Base-by-base conservation (phyloP, 1,140 invertebrate species). In the Chrysopa pallens region DNA sequence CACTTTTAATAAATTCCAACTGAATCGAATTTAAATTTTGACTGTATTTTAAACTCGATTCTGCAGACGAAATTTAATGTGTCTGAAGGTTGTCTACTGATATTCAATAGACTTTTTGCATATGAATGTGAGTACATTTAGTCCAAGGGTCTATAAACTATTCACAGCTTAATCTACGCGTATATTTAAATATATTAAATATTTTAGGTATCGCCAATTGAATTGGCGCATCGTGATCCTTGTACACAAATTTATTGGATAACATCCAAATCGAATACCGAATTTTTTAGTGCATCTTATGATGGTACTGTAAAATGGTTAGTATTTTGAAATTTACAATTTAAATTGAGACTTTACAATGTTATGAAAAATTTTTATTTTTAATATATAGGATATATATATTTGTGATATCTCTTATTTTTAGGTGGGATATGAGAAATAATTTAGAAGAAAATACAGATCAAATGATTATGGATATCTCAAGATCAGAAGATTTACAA, bases 371-470 rank as follows among this genome's bases (percentile, higher is more conserved):
- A n/a, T n/a, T n/a, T n/a, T n/a, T n/a, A n/a, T n/a, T n/a, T n/a
- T n/a, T n/a, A n/a, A n/a, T n/a, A n/a, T n/a, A n/a, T n/a, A n/a
- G n/a, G n/a, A n/a, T n/a, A n/a, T n/a, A n/a, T n/a, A n/a, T n/a
- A n/a, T n/a, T n/a, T n/a, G n/a, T n/a, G n/a, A n/a, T n/a, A n/a
- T n/a, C n/a, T n/a, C n/a, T n/a, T n/a, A n/a, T n/a, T 43, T 66
- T 74, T 44, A 79, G 76, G 67, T 93, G 90, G 90, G 89, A 94
- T 58, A 84, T 74, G 7, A 68, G 89, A 43, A 92, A 90, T 58
- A 23, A 23, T 5, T 63, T 92, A 45, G 73, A 68, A 42, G 74
- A 80, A 55, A 83, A 85, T 1, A 75, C 78, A 14, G 89, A 94
- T 52, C 74, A 73, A 6, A 67, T 91, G 46, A 76, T 85, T 4